Evolutionary conservation across 2,888 invertebrate genomes (phyloP).

Genomic region (Campaea margaritaria): DNA sequence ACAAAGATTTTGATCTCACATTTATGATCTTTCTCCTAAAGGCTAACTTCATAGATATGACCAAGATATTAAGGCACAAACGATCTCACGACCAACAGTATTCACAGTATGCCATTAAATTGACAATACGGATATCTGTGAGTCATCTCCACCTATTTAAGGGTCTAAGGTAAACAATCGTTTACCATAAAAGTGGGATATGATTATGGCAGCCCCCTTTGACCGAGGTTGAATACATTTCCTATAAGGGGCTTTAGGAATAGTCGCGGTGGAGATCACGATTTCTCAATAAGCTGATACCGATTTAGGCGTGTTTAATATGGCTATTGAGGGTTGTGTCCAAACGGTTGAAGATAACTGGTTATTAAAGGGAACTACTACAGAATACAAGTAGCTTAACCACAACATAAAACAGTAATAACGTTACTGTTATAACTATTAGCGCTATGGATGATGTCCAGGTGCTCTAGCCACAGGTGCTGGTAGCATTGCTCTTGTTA

Average conservation of each 20-base stretch:
- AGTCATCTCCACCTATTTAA: constrained; percentile 43
- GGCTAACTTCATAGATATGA: not conserved
- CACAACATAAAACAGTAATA: too few species aligned
- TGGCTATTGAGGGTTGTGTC: constrained; percentile 4
- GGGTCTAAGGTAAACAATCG: constrained; percentile 52
- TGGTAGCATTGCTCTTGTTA: too few species aligned
- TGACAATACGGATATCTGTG: constrained; percentile 39
- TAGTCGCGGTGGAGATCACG: constrained; percentile 42
- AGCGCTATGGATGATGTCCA: too few species aligned
- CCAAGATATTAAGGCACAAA: constrained; percentile 4
- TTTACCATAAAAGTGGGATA: constrained; percentile 62
- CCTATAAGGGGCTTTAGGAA: constrained; percentile 27
- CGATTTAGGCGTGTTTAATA: constrained; percentile 19
- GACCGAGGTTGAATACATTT: constrained; percentile 58
- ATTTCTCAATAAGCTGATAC: constrained; percentile 33
- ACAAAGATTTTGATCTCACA: too few species aligned
- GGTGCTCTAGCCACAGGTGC: too few species aligned
- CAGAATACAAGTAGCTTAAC: not conserved
- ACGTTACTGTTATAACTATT: too few species aligned
- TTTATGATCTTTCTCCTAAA: not conserved
- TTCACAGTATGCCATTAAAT: constrained; percentile 18
- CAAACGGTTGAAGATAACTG: constrained; percentile 6
- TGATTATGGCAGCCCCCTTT: constrained; percentile 61
- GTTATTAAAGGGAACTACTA: not conserved
- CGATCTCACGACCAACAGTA: constrained; percentile 5